phyloP scores from a whole-genome alignment of 2,888 invertebrate species.

The Atrina japonica region DNA sequence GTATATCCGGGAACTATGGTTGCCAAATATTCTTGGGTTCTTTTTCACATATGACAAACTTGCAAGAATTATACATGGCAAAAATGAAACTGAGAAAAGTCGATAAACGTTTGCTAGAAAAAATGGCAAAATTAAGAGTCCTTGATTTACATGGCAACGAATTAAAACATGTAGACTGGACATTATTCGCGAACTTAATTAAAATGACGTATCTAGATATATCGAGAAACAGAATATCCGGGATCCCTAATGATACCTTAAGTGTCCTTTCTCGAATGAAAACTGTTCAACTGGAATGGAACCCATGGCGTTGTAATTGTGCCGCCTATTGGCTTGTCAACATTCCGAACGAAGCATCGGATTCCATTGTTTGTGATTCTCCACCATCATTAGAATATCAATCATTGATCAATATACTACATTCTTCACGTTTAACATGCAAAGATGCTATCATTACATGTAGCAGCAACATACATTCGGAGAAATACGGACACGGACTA shows the following conservation, averaged over 20 bases:
- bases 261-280: neutral
- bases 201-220: slow-evolving; percentile 1
- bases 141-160: slow-evolving; percentile 33
- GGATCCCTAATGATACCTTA: neutral
- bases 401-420: neutral
- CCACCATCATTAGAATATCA: neutral
- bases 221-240: slow-evolving; percentile 5
- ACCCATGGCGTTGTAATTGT: slow-evolving; percentile 31
- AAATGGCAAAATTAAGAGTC: slow-evolving; percentile 7
- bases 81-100: slow-evolving; percentile 21
- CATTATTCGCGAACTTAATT: neutral
- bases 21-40: slow-evolving; percentile 1
- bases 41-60: neutral
- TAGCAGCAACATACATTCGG: no score
- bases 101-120: slow-evolving; percentile 6
- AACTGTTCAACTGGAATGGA: slow-evolving; percentile 14
- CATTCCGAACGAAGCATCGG: neutral
- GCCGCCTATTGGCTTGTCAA: slow-evolving; percentile 21
- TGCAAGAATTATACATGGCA: slow-evolving; percentile 29
- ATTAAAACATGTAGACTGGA: slow-evolving; percentile 13
- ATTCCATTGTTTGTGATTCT: neutral
- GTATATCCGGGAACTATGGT: slow-evolving; percentile 30
- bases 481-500: neutral
- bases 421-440: neutral
- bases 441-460: neutral